Conservation (phyloP, 1,140 invertebrate genomes). For the Drosophila carrolli region DNA sequence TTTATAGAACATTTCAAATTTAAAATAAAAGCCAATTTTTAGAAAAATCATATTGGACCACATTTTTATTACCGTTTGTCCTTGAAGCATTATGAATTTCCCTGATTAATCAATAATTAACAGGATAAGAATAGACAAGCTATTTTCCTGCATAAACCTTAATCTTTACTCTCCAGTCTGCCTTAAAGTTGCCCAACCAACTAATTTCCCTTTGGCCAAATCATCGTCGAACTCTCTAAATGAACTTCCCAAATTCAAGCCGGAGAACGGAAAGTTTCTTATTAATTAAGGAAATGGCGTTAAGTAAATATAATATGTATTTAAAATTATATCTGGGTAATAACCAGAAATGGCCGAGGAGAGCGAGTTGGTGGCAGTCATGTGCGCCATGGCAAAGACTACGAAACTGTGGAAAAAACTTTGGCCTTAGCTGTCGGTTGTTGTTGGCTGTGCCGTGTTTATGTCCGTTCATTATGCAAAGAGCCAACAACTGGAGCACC, state of each 20-base stretch:
- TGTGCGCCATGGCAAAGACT: constrained; percentile 53
- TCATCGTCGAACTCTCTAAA: constrained; percentile 23
- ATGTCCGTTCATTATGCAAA: constrained; percentile 80
- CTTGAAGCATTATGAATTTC: too few species aligned
- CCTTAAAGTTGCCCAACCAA: background rate
- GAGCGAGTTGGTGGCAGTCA: constrained; percentile 16
- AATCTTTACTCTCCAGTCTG: background rate
- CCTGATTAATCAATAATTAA: too few species aligned
- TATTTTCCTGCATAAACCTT: too few species aligned
- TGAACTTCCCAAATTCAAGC: constrained; percentile 10
- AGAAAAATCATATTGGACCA: too few species aligned
- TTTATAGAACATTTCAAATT: too few species aligned
- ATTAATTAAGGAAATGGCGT: constrained; percentile 75
- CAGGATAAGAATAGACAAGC: too few species aligned
- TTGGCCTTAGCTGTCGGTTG: constrained; percentile 37
- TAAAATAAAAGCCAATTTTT: too few species aligned
- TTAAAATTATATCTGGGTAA: constrained; percentile 43
- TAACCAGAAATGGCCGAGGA: constrained; percentile 22
- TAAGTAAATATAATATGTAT: constrained; percentile 62
- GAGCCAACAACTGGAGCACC: constrained; percentile 58
- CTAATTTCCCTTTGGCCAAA: constrained; percentile 41
- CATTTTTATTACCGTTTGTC: too few species aligned
- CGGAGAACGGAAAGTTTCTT: constrained; percentile 52
- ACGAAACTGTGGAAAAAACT: constrained; percentile 56
- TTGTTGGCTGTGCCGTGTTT: constrained; percentile 46